Percentiles rank a stretch among this genome's conserved stretches.
Conservation (phyloP, 2,888 invertebrate genomes). For the Leptopilina drosophilae region DNA sequence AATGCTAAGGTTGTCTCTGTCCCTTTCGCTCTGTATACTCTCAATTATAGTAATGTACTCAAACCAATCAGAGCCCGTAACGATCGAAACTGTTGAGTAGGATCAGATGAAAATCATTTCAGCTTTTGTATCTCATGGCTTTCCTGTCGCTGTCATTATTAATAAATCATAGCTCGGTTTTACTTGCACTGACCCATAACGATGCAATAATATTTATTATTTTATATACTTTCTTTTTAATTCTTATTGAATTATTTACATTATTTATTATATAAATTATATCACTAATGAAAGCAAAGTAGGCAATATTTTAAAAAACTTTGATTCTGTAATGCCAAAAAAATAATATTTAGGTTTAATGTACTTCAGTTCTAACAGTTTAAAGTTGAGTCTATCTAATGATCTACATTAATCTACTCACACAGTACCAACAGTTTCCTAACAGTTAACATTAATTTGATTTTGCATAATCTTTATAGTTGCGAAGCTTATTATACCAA, state of each 20-base stretch:
- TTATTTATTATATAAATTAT: too few species aligned
- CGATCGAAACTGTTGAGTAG: conserved; percentile 31
- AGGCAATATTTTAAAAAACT: too few species aligned
- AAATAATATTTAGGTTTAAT: too few species aligned
- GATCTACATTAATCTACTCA: too few species aligned
- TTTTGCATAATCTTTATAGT: too few species aligned
- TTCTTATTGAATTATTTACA: not conserved
- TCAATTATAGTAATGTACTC: not conserved
- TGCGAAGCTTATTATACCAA: too few species aligned
- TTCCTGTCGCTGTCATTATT: conserved; percentile 32
- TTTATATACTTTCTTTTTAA: not conserved
- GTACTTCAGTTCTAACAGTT: too few species aligned
- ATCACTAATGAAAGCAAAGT: too few species aligned
- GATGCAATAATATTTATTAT: conserved; percentile 8
- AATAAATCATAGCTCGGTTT: conserved; percentile 21
- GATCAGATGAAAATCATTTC: conserved; percentile 34
- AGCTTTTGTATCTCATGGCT: conserved; percentile 20
- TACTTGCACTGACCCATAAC: conserved; percentile 29
- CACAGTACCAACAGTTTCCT: too few species aligned
- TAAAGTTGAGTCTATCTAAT: too few species aligned
- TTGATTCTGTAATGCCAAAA: too few species aligned
- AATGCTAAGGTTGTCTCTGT: conserved; percentile 1
- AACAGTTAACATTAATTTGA: too few species aligned
- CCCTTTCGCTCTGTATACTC: not conserved
- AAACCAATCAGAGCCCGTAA: conserved; percentile 17